These are phyloP conservation scores for Hyposoter dolosus DNA, from an alignment of 2,888 invertebrate genomes.

Conservation along the genomic window DNA sequence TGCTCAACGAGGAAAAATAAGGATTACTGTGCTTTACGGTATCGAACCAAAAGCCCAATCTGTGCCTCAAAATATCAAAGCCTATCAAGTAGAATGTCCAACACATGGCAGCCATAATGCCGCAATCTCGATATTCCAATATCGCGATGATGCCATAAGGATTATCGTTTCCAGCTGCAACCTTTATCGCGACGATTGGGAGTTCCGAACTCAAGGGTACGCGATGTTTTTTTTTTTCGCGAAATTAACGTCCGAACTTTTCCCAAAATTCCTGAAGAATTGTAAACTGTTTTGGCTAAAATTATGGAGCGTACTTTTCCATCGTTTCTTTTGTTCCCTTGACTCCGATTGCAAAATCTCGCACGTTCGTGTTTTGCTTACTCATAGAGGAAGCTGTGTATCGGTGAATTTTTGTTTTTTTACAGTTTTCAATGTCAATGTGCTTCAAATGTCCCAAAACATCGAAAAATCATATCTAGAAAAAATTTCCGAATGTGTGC, in stretches of 20 bases:
- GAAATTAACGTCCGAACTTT: too few species aligned
- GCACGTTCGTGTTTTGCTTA: not conserved
- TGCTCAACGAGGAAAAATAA: conserved; percentile 87
- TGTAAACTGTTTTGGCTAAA: too few species aligned
- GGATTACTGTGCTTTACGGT: conserved; percentile 75
- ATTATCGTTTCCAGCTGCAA: conserved; percentile 97
- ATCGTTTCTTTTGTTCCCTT: too few species aligned
- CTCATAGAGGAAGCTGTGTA: too few species aligned
- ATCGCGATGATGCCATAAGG: conserved; percentile 92
- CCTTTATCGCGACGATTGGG: conserved; percentile 96
- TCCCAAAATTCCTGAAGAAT: too few species aligned
- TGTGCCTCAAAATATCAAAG: conserved; percentile 75
- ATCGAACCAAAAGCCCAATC: conserved; percentile 47
- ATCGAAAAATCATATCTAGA: too few species aligned
- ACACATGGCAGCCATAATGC: conserved; percentile 80
- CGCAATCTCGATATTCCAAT: conserved; percentile 95
- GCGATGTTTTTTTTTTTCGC: not conserved
- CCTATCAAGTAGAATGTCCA: conserved; percentile 74
- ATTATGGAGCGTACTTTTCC: too few species aligned
- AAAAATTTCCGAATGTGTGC: too few species aligned
- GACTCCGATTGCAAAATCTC: not conserved
- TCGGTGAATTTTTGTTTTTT: too few species aligned
- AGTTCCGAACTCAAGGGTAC: conserved; percentile 96
- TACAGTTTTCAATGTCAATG: too few species aligned
- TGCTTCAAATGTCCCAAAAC: too few species aligned